phyloP scores from a whole-genome alignment of 2,797 vertebrate species.

The Pseudochirops corinnae region DNA sequence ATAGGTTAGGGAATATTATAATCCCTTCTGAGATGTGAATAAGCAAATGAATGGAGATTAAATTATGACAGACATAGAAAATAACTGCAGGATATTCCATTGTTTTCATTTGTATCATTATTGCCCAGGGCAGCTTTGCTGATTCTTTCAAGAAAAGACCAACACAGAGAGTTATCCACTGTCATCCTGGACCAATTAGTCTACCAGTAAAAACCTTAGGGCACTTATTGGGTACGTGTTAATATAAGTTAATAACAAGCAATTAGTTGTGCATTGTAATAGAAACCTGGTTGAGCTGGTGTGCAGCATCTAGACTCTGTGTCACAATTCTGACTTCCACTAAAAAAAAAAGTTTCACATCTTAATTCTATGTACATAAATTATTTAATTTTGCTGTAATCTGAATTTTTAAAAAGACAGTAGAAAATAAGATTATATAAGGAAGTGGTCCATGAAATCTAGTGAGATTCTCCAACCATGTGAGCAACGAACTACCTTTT shows the following conservation, averaged over 20 bases:
- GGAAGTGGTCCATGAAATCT: not conserved
- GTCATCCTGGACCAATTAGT: not conserved
- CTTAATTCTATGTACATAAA: not conserved
- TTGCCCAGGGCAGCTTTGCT: not conserved
- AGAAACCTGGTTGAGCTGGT: not conserved
- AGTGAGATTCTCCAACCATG: not conserved
- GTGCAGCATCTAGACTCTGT: not conserved
- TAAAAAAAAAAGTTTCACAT: not conserved
- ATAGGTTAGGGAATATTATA: not conserved
- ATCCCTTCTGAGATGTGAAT: not conserved
- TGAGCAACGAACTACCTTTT: not conserved
- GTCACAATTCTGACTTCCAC: not conserved
- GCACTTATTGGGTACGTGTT: not conserved
- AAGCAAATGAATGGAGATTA: constrained; percentile 16
- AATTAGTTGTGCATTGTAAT: not conserved
- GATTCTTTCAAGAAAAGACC: not conserved
- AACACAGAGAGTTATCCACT: not conserved
- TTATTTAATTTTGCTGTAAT: not conserved
- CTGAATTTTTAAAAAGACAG: not conserved
- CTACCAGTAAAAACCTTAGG: not conserved
- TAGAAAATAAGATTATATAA: not conserved
- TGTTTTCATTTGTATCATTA: not conserved
- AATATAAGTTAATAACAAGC: not conserved
- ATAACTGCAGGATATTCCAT: not conserved
- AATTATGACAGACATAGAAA: not conserved